Evolutionary conservation across 2,888 invertebrate genomes (phyloP).

Genomic region (Pardosa pseudoannulata): DNA sequence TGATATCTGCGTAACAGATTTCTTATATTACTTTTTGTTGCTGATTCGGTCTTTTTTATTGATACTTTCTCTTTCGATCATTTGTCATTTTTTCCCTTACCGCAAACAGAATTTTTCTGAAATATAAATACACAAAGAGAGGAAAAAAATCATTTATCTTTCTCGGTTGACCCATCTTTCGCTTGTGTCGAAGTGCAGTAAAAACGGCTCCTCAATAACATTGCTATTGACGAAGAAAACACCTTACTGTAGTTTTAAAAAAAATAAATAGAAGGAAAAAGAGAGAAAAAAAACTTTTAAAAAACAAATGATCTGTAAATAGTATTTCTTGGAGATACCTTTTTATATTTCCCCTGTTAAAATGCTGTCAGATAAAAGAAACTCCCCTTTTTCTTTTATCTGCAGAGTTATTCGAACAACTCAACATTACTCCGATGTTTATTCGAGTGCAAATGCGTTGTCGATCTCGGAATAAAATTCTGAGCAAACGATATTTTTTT

Average conservation of each 20-base stretch:
- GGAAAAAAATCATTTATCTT: constrained; percentile 64
- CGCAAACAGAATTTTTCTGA: neutral
- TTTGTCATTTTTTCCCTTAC: constrained; percentile 36
- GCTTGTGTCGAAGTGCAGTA: constrained; percentile 28
- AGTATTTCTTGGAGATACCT: constrained; percentile 37
- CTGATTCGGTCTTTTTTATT: constrained; percentile 43
- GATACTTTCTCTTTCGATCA: constrained; percentile 65
- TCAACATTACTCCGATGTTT: constrained; percentile 48
- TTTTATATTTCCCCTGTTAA: constrained; percentile 25
- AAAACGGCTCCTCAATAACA: constrained; percentile 37
- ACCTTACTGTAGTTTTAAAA: neutral
- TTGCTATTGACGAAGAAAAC: neutral
- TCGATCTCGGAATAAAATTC: constrained; percentile 37
- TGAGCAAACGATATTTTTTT: constrained; percentile 50
- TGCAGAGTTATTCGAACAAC: constrained; percentile 48
- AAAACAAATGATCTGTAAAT: constrained; percentile 63
- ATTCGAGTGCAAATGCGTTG: constrained; percentile 64
- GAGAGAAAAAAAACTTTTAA: constrained; percentile 6
- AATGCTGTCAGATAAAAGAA: constrained; percentile 30
- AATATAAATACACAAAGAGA: constrained; percentile 12
- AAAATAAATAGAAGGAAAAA: constrained; percentile 16
- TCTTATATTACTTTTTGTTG: constrained; percentile 42
- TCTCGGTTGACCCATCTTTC: constrained; percentile 28
- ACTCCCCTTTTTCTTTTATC: constrained; percentile 4
- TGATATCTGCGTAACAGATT: no score